Percentiles rank a stretch among this genome's conserved stretches.
Conservation (phyloP, 2,888 invertebrate genomes). For the Bombylius discolor region DNA sequence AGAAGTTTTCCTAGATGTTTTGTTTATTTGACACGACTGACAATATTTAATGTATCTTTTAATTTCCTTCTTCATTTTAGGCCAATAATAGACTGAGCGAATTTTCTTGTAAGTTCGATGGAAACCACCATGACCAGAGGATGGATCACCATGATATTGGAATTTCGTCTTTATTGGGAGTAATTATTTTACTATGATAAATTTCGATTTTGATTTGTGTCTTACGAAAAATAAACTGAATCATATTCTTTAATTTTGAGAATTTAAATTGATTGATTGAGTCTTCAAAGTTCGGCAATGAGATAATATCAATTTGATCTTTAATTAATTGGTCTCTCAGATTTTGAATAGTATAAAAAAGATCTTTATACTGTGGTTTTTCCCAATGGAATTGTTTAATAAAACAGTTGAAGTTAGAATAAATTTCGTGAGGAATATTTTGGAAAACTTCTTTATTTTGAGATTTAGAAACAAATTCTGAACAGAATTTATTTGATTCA, state of each 20-base stretch:
- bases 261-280: too few species aligned
- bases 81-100: slow-evolving; percentile 9
- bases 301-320: slow-evolving; percentile 1
- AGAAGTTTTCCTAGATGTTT: background rate
- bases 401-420: too few species aligned
- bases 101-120: slow-evolving; percentile 8
- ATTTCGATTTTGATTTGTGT: slow-evolving; percentile 6
- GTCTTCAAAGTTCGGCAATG: too few species aligned
- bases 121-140: slow-evolving; percentile 8
- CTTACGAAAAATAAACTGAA: slow-evolving; percentile 7
- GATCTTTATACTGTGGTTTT: slow-evolving; percentile 5
- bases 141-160: background rate
- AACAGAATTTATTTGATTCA: too few species aligned
- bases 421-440: too few species aligned
- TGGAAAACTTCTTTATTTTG: too few species aligned
- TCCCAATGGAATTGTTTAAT: background rate
- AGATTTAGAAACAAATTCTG: too few species aligned
- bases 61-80: slow-evolving; percentile 10
- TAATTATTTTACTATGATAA: slow-evolving; percentile 1
- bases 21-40: background rate
- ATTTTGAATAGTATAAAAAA: slow-evolving; percentile 5
- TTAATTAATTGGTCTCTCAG: slow-evolving; percentile 3
- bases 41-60: slow-evolving; percentile 3
- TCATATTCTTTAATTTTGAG: too few species aligned
- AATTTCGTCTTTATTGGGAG: slow-evolving; percentile 1